Conservation (phyloP, 2,113 vertebrate species). For the Gopherus flavomarginatus region DNA sequence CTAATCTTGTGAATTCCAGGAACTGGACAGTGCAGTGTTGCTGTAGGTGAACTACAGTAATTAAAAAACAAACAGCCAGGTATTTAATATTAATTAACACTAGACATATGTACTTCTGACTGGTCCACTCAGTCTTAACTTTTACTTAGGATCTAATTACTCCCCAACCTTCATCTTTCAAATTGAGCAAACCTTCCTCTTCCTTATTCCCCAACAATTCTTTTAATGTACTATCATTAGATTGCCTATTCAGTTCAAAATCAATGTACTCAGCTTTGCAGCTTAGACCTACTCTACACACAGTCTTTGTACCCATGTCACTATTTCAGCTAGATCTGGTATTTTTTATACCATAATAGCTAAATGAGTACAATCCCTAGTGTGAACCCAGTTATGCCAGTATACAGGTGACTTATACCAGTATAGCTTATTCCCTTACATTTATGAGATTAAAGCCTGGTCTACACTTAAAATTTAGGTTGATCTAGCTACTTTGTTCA, state of each 20-base stretch:
- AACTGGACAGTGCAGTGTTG: conserved; percentile 14
- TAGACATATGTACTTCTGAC: background rate
- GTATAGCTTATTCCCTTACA: background rate
- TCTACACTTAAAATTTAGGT: background rate
- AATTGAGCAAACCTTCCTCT: no score
- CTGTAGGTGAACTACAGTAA: background rate
- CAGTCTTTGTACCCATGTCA: background rate
- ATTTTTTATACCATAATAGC: background rate
- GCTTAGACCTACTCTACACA: background rate
- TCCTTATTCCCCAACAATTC: background rate
- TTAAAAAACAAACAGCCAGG: background rate
- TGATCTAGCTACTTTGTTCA: background rate
- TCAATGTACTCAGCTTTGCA: background rate
- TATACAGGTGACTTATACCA: background rate
- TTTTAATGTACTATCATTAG: background rate
- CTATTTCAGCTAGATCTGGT: background rate
- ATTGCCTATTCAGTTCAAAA: background rate
- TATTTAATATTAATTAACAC: background rate
- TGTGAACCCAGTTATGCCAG: background rate
- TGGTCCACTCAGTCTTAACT: background rate
- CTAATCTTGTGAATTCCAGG: background rate
- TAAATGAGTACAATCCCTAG: background rate
- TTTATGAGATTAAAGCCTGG: background rate
- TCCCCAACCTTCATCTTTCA: background rate
- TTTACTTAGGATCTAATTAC: background rate